phyloP scores from a whole-genome alignment of 2,797 vertebrate genomes.

The Syngnathus acus region DNA sequence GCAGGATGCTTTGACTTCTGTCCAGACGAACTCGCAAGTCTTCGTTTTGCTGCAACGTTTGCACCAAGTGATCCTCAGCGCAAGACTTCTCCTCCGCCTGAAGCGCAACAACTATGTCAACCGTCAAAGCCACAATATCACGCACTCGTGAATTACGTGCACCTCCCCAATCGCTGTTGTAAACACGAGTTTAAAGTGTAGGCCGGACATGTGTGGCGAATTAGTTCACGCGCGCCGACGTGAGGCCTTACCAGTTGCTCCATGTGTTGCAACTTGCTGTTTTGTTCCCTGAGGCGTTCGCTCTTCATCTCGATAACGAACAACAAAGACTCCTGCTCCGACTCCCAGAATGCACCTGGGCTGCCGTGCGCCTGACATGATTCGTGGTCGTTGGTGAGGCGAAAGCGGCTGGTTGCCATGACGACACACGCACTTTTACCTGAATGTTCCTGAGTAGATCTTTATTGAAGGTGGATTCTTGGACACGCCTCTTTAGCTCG shows the following conservation, averaged over 20 bases:
- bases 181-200: not conserved
- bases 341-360: constrained; percentile 89
- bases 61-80: constrained; percentile 78
- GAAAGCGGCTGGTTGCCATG: not conserved
- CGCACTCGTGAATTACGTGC: no score
- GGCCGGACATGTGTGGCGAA: not conserved
- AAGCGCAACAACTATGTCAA: not conserved
- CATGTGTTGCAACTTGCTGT: constrained; percentile 77
- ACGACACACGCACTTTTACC: constrained; percentile 60
- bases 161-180: no score
- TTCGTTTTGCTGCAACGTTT: constrained; percentile 83
- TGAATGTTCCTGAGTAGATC: constrained; percentile 82
- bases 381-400: not conserved
- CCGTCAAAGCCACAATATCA: no score
- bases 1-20: constrained; percentile 70
- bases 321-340: constrained; percentile 88
- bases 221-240: not conserved
- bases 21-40: constrained; percentile 76
- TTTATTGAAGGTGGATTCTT: constrained; percentile 76
- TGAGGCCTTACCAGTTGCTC: constrained; percentile 66
- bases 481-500: constrained; percentile 74
- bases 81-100: constrained; percentile 80
- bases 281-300: constrained; percentile 75
- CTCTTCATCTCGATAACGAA: constrained; percentile 94
- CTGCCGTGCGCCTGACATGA: constrained; percentile 77